phyloP scores from a whole-genome alignment of 2,888 invertebrate genomes.

The Alcis repandata region DNA sequence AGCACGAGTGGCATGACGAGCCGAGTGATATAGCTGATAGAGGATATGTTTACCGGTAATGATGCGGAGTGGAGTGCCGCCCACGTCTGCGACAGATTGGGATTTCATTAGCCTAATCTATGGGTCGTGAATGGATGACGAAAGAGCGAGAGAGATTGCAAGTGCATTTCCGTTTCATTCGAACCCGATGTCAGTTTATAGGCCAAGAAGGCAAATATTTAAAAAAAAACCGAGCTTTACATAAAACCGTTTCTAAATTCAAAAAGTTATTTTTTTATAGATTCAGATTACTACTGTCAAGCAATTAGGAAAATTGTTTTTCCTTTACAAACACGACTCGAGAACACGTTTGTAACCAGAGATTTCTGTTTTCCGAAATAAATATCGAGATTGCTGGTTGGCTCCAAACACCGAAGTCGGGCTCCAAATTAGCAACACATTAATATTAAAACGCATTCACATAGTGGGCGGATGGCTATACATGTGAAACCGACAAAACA shows the following conservation, averaged over 20 bases:
- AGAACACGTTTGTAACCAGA: too few relatives aligned
- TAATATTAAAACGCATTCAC: neutral
- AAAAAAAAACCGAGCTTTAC: too few relatives aligned
- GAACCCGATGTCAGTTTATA: too few relatives aligned
- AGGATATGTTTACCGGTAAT: neutral
- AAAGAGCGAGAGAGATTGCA: neutral
- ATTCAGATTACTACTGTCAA: too few relatives aligned
- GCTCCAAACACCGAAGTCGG: neutral
- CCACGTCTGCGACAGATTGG: neutral
- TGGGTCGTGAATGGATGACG: conserved; percentile 1
- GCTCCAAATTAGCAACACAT: neutral
- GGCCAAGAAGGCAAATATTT: too few relatives aligned
- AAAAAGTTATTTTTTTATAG: too few relatives aligned
- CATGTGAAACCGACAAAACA: neutral
- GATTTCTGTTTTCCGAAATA: neutral
- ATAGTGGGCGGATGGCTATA: neutral
- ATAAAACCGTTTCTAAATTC: too few relatives aligned
- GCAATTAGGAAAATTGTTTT: too few relatives aligned
- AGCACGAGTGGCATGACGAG: conserved; percentile 11
- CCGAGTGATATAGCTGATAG: neutral
- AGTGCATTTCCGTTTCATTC: neutral
- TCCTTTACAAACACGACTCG: too few relatives aligned
- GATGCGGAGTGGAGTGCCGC: neutral
- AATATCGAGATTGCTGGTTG: neutral
- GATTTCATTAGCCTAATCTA: conserved; percentile 1